Base-by-base conservation (phyloP, 2,113 vertebrate genomes). In the Sigmodon hispidus region DNA sequence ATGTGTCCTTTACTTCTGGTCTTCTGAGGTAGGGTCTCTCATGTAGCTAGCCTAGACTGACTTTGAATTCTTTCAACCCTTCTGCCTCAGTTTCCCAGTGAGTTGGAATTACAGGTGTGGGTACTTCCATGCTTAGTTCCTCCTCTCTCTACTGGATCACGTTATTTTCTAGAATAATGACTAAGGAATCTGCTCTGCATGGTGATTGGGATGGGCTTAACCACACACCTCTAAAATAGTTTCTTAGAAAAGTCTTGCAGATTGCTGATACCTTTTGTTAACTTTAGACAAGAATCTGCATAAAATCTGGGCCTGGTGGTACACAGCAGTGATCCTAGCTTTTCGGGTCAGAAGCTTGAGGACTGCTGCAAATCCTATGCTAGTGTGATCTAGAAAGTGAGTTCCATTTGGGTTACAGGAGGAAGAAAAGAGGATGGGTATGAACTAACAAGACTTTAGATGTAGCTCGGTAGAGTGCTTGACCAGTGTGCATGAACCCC, bases 131-230 rank as follows among this genome's bases (percentile, higher is more conserved):
- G 79, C 55, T 57, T 57, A n/a, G 55, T 83, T 83, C 22, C 45
- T 86, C 94, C 95, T 90, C 48, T 72, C 84, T 93, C 81, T 93
- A 79, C n/a, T 69, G 34, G 80, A 91, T 84, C 50, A n/a, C 19
- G 50, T n/a, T 80, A n/a, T 72, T 90, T 79, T 80, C 9, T 45
- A 89, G 80, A 72, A 63, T 45, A 77, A 85, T 77, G 50, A 83
- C 69, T 75, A 52, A 57, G 89, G 31, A 31, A 50, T 84, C 67
- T 83, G 17, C 67, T 84, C 48, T 92, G n/a, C 57, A 92, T 76
- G 70, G 45, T 21, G 11, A 67, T 29, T 88, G 59, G 55, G 40
- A 16, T 91, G n/a, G 34, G n/a, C 43, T 87, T 55, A 63, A 17
- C 17, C 29, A 73, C 36, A 92, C 67, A 83, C 7, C 57, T 69